These are phyloP conservation scores for Cheilosia urbana DNA, from an alignment of 2,888 invertebrate species.

Conservation along the genomic window DNA sequence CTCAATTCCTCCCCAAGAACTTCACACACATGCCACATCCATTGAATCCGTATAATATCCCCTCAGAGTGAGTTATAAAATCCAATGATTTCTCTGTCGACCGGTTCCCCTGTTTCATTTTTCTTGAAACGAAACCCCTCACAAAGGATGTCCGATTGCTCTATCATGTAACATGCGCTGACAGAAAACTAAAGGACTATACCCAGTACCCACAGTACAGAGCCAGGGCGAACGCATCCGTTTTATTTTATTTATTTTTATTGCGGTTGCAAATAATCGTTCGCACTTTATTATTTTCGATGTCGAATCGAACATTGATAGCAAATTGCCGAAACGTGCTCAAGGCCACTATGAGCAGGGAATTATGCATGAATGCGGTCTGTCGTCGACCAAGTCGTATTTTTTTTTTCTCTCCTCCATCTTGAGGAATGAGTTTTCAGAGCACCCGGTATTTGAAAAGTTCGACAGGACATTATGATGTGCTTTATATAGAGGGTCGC, in stretches of 20 bases:
- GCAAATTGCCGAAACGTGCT: constrained; percentile 73
- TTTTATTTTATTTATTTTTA: constrained; percentile 72
- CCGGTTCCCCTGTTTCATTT: not conserved
- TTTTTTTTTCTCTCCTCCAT: not conserved
- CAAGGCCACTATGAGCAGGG: constrained; percentile 51
- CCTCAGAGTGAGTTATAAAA: constrained; percentile 71
- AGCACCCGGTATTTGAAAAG: constrained; percentile 5
- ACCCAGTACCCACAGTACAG: not conserved
- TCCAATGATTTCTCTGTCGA: constrained; percentile 43
- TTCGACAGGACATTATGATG: constrained; percentile 24
- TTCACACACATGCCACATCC: constrained; percentile 57
- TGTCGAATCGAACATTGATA: constrained; percentile 73
- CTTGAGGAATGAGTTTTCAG: not conserved
- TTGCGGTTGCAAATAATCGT: constrained; percentile 73
- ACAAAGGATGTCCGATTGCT: constrained; percentile 62
- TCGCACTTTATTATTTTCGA: constrained; percentile 75
- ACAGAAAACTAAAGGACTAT: constrained; percentile 23
- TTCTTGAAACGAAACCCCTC: constrained; percentile 24
- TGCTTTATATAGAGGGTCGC: not conserved
- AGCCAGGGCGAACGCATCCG: constrained; percentile 38
- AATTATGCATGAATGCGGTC: constrained; percentile 67
- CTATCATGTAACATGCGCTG: constrained; percentile 36
- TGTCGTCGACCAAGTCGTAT: not conserved
- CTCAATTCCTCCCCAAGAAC: constrained; percentile 8
- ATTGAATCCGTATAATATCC: constrained; percentile 71